Conservation (phyloP, 2,113 vertebrate species). For the Gymnarchus niloticus region DNA sequence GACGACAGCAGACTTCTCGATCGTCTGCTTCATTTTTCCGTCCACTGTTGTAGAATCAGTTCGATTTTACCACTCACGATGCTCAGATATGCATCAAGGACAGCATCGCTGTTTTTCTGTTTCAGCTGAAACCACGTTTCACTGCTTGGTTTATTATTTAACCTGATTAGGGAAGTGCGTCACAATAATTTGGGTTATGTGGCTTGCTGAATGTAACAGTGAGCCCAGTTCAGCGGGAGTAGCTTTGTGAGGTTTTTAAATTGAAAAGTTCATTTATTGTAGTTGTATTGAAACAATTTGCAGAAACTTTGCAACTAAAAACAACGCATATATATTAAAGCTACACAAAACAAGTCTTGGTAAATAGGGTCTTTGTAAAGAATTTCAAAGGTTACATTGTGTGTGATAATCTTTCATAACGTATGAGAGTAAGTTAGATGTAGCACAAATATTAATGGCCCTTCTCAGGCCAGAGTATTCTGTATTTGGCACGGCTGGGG, state of each 20-base stretch:
- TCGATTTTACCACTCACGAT: background rate
- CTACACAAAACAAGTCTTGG: background rate
- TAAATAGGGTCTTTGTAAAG: background rate
- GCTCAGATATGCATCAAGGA: background rate
- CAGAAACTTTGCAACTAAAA: background rate
- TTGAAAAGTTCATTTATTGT: background rate
- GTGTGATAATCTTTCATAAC: background rate
- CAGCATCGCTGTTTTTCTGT: background rate
- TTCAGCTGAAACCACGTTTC: background rate
- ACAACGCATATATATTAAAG: background rate
- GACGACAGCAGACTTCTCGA: background rate
- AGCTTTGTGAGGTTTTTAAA: background rate
- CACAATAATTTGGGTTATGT: background rate
- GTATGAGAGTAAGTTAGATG: background rate
- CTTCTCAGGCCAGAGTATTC: background rate
- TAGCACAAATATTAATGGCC: background rate
- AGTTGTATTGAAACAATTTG: background rate
- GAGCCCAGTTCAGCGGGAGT: background rate
- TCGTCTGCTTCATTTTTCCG: background rate
- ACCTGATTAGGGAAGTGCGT: background rate
- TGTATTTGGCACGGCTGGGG: background rate
- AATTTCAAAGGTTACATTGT: background rate
- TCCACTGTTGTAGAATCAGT: background rate
- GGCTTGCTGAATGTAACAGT: background rate
- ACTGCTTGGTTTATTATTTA: background rate